These are phyloP conservation scores for Etheostoma cragini DNA, from an alignment of 2,113 vertebrate genomes.

Conservation along the genomic window DNA sequence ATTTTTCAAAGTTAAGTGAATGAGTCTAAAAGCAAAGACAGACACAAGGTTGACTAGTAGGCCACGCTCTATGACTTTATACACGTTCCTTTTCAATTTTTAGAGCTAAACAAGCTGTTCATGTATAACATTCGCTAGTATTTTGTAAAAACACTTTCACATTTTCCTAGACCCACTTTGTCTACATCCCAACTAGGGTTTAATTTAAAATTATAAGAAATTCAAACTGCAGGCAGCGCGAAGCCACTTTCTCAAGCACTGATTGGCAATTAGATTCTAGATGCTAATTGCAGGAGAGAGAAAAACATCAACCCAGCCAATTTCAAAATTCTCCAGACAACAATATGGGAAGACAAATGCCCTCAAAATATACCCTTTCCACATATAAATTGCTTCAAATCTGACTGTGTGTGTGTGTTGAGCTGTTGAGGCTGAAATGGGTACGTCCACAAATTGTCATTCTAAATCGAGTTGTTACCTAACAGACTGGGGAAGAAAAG, in stretches of 20 bases:
- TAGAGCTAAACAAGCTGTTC: background rate
- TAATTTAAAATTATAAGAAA: conserved; percentile 30
- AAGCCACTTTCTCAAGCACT: background rate
- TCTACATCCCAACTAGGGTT: conserved; percentile 8
- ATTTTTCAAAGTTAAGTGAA: conserved; percentile 23
- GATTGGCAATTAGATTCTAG: background rate
- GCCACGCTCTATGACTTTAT: conserved; percentile 3
- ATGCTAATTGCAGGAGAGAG: background rate
- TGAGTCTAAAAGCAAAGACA: conserved; percentile 16
- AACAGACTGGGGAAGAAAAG: background rate
- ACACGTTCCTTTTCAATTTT: background rate
- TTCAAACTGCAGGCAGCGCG: background rate
- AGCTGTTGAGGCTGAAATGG: background rate
- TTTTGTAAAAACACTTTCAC: conserved; percentile 7
- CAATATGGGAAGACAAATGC: background rate
- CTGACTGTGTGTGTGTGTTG: background rate
- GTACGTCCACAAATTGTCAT: background rate
- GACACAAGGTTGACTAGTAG: background rate
- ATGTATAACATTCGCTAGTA: conserved; percentile 8
- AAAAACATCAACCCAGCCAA: background rate
- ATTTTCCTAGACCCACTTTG: conserved; percentile 6
- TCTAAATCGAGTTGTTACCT: background rate
- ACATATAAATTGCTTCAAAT: background rate
- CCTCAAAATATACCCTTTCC: background rate
- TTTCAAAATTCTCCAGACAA: conserved; percentile 18